phyloP scores from a whole-genome alignment of 2,113 vertebrate species.

The Odobenus rosmarus region DNA sequence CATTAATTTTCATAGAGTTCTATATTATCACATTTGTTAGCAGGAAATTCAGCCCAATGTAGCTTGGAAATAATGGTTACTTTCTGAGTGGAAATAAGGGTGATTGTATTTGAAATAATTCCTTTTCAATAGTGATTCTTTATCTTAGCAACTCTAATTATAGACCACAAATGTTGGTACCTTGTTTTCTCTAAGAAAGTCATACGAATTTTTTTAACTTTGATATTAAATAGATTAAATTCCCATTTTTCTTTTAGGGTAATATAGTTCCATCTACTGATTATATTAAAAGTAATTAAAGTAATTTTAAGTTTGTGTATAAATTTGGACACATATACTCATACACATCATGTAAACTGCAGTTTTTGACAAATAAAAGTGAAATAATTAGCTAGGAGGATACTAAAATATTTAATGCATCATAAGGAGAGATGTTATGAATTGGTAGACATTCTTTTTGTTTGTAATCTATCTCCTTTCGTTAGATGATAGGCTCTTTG shows the following conservation, averaged over 20 bases:
- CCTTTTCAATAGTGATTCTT: neutral
- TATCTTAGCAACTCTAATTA: neutral
- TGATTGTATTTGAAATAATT: conserved; percentile 33
- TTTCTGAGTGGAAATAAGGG: conserved; percentile 49
- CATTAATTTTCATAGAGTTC: conserved; percentile 73
- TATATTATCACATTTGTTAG: conserved; percentile 61
- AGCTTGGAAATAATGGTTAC: conserved; percentile 60
- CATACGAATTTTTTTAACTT: neutral
- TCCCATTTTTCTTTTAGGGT: neutral
- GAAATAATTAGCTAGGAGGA: neutral
- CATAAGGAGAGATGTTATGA: neutral
- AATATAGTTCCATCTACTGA: neutral
- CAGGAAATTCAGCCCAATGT: conserved; percentile 56
- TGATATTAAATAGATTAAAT: neutral
- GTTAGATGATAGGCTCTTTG: neutral
- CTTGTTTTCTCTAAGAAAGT: neutral
- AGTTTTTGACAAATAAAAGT: neutral
- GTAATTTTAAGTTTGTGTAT: neutral
- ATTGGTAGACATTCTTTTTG: neutral
- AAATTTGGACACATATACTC: neutral
- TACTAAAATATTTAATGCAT: neutral
- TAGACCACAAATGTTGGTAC: neutral
- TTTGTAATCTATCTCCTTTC: neutral
- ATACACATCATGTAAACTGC: neutral
- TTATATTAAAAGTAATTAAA: neutral